phyloP scores from a whole-genome alignment of 1,140 invertebrate genomes.

The Microplitis mediator region DNA sequence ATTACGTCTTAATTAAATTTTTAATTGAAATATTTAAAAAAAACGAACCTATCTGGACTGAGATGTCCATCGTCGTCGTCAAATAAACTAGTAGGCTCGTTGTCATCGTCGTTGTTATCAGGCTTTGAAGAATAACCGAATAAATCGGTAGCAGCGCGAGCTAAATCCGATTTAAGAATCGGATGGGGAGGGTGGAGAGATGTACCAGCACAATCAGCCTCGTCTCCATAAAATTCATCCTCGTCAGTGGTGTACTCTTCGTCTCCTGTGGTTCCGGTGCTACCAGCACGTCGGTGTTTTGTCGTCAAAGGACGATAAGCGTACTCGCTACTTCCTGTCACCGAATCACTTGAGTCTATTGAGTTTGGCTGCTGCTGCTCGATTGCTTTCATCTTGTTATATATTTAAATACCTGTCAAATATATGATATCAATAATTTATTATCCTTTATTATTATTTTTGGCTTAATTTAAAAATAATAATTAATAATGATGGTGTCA shows the following conservation, averaged over 20 bases:
- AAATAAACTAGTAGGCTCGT: slow-evolving; percentile 55
- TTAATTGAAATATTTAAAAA: not conserved
- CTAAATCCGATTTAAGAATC: slow-evolving; percentile 53
- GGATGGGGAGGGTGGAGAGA: slow-evolving; percentile 47
- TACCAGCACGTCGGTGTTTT: slow-evolving; percentile 62
- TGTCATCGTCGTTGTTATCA: slow-evolving; percentile 42
- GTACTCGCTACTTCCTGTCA: slow-evolving; percentile 49
- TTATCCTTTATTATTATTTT: too few relatives aligned
- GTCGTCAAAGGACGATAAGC: slow-evolving; percentile 55
- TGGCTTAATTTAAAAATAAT: too few relatives aligned
- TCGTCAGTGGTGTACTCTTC: slow-evolving; percentile 66
- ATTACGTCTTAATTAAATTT: not conserved
- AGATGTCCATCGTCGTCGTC: slow-evolving; percentile 53
- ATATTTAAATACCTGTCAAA: not conserved
- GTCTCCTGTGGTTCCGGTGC: slow-evolving; percentile 65
- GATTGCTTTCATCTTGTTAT: slow-evolving; percentile 46
- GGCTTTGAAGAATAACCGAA: slow-evolving; percentile 44
- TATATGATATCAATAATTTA: not conserved
- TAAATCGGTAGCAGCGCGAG: slow-evolving; percentile 54
- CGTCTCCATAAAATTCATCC: slow-evolving; percentile 61
- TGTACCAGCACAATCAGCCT: slow-evolving; percentile 53
- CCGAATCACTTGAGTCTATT: slow-evolving; percentile 53
- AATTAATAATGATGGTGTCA: too few relatives aligned
- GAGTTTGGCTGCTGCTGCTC: slow-evolving; percentile 51
- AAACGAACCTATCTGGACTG: slow-evolving; percentile 39